Percentiles rank a stretch among this genome's conserved stretches.
These are phyloP conservation scores for Egretta garzetta DNA, from an alignment of 2,113 vertebrate species.

Conservation along the genomic window DNA sequence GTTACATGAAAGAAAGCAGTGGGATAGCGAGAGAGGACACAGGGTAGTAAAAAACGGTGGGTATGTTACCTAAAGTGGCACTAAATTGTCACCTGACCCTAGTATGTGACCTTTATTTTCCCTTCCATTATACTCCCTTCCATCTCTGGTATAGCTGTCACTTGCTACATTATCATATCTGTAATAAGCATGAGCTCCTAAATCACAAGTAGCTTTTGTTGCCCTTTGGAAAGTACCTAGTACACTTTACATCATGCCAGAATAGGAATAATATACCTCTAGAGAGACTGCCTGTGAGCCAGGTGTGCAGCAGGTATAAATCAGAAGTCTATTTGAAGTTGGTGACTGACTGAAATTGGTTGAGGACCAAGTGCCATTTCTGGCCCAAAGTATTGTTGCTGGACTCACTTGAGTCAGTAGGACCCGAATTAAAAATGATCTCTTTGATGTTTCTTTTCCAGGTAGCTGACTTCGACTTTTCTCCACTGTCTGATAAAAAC, in stretches of 20 bases:
- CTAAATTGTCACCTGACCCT: not conserved
- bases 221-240: not conserved
- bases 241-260: not conserved
- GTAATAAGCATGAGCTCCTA: not conserved
- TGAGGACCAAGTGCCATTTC: not conserved
- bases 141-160: not conserved
- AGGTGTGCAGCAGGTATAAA: not conserved
- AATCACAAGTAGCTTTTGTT: not conserved
- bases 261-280: not conserved
- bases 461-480: slow-evolving; percentile 79
- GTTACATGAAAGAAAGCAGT: not conserved
- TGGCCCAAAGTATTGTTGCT: not conserved
- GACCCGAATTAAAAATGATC: not conserved
- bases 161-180: not conserved
- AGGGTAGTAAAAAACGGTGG: not conserved
- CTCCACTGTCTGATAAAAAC: slow-evolving; percentile 67
- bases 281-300: not conserved
- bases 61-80: not conserved
- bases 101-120: not conserved
- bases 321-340: not conserved
- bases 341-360: not conserved
- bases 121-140: not conserved
- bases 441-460: slow-evolving; percentile 21
- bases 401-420: not conserved
- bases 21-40: not conserved